A percentile compares a stretch with the other conserved stretches of the same genome.
Evolutionary conservation across 2,797 vertebrate species (phyloP).

Genomic region (Myoxocephalus aenaeus): DNA sequence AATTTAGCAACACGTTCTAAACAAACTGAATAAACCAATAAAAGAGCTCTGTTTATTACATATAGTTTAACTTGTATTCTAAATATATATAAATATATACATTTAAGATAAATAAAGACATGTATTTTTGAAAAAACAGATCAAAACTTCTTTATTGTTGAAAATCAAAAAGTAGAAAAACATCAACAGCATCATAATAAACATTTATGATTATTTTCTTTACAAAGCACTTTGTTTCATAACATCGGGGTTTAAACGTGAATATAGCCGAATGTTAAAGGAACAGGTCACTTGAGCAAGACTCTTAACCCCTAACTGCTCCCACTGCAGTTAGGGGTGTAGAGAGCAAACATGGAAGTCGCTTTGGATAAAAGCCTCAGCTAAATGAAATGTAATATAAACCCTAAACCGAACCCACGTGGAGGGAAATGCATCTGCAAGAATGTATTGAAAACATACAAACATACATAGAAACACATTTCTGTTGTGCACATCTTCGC

Average conservation of each 20-base stretch:
- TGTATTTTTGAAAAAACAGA: constrained; percentile 57
- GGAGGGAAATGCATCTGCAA: constrained; percentile 30
- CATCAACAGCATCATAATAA: constrained; percentile 53
- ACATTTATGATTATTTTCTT: constrained; percentile 47
- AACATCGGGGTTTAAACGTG: not conserved
- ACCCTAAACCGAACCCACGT: not conserved
- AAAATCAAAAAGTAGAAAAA: constrained; percentile 67
- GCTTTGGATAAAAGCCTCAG: no score
- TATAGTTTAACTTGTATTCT: no score
- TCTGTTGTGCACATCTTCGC: constrained; percentile 83
- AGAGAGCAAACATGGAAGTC: no score
- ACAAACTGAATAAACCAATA: no score
- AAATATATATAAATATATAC: no score
- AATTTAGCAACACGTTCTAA: no score
- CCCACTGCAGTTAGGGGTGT: no score
- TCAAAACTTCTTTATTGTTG: constrained; percentile 76
- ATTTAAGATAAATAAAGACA: constrained; percentile 3
- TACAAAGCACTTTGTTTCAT: constrained; percentile 27
- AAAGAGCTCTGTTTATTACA: no score
- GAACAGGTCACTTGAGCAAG: no score
- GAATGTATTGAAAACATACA: constrained; percentile 51
- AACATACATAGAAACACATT: constrained; percentile 83
- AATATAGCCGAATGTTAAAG: constrained; percentile 25
- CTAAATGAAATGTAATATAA: no score
- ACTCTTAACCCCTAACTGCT: no score